phyloP scores from a whole-genome alignment of 2,113 vertebrate genomes.

The Potamarius usumacintae region DNA sequence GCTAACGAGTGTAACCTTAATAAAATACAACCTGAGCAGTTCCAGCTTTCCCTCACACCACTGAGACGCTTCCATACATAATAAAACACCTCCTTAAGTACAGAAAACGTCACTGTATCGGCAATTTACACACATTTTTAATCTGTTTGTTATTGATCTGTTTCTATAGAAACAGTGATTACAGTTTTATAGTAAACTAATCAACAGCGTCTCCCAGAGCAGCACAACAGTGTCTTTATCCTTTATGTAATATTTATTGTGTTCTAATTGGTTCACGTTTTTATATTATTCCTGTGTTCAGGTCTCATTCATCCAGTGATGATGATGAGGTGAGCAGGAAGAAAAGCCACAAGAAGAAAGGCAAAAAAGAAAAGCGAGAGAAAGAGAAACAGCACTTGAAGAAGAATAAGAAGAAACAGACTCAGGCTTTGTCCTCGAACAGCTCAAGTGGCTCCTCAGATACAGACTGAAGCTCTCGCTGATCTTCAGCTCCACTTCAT shows the following conservation, averaged over 20 bases:
- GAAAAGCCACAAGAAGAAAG: constrained; percentile 88
- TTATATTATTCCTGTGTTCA: constrained; percentile 46
- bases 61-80: too few relatives aligned
- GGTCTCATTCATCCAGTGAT: constrained; percentile 80
- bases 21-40: too few relatives aligned
- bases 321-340: constrained; percentile 77
- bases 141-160: too few relatives aligned
- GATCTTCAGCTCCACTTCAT: background rate
- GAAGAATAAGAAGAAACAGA: constrained; percentile 79
- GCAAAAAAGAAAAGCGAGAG: constrained; percentile 84
- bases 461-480: constrained; percentile 70
- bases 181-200: background rate
- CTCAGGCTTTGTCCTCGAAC: constrained; percentile 67
- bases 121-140: too few relatives aligned
- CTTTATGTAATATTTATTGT: background rate
- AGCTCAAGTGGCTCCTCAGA: constrained; percentile 78
- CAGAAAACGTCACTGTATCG: too few relatives aligned
- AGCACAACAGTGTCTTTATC: background rate
- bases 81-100: too few relatives aligned
- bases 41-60: too few relatives aligned
- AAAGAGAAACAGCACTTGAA: constrained; percentile 84
- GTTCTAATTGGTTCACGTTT: background rate
- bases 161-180: background rate
- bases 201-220: too few relatives aligned
- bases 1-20: too few relatives aligned